phyloP scores from a whole-genome alignment of 1,140 invertebrate species.

The Drosophila mauritiana region DNA sequence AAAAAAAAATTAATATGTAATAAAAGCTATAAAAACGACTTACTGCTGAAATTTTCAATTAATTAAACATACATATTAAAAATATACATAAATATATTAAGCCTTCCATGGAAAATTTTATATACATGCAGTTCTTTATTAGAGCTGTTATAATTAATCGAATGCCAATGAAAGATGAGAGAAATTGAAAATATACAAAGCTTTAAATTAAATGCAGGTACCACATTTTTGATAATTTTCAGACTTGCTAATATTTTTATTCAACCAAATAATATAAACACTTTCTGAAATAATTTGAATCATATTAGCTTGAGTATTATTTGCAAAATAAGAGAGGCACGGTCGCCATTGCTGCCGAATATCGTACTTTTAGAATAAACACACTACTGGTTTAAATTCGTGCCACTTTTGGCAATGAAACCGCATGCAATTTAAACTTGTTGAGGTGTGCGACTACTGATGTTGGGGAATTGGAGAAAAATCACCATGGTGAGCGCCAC shows the following conservation, averaged over 20 bases:
- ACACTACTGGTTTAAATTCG: not conserved
- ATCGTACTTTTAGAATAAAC: not conserved
- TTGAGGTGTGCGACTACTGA: not conserved
- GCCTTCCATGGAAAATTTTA: too few species aligned
- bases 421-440: not conserved
- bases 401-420: not conserved
- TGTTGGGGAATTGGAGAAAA: constrained; percentile 3
- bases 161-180: too few species aligned
- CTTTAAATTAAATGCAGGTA: not conserved
- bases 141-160: too few species aligned
- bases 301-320: not conserved
- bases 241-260: not conserved
- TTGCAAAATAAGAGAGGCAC: not conserved
- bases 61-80: too few species aligned
- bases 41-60: not conserved
- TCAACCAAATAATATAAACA: not conserved
- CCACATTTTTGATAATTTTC: not conserved
- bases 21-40: not conserved
- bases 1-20: constrained; percentile 14
- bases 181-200: not conserved
- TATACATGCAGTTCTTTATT: too few species aligned
- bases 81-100: too few species aligned
- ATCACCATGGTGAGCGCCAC: constrained; percentile 8
- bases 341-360: not conserved
- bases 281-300: too few species aligned